phyloP scores from a whole-genome alignment of 2,888 invertebrate species.

The Mythimna impura region DNA sequence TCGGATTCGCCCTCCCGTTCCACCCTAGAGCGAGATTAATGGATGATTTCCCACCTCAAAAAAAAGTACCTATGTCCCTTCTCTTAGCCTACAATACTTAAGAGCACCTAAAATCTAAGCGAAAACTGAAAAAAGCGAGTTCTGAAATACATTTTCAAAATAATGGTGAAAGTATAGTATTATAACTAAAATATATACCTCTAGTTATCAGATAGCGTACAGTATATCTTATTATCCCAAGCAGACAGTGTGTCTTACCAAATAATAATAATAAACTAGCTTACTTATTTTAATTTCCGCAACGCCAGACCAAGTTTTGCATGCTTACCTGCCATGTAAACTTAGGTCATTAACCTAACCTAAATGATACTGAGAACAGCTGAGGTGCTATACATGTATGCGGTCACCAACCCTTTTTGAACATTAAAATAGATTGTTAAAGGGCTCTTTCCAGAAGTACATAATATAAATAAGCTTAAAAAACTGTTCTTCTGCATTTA shows the following conservation, averaged over 20 bases:
- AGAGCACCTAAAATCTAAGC: no score
- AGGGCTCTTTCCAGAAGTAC: neutral
- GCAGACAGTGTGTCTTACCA: no score
- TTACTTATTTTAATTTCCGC: neutral
- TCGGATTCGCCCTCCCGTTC: no score
- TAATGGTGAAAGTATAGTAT: neutral
- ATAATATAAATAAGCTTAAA: neutral
- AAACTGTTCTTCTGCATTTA: neutral
- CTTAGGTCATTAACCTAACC: slow-evolving; percentile 17
- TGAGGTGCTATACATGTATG: neutral
- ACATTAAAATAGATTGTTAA: slow-evolving; percentile 2
- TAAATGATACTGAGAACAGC: slow-evolving; percentile 1
- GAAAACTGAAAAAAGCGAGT: no score
- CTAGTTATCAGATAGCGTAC: neutral
- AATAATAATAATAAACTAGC: neutral
- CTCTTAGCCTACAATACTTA: no score
- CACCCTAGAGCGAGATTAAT: no score
- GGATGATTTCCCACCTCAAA: no score
- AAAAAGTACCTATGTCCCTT: no score
- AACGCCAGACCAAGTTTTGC: neutral
- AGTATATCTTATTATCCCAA: neutral
- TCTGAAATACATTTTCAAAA: neutral
- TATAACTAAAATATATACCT: neutral
- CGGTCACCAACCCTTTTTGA: neutral
- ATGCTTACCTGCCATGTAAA: neutral